These are phyloP conservation scores for Danionella dracula DNA, from an alignment of 2,797 vertebrate species.

Conservation along the genomic window DNA sequence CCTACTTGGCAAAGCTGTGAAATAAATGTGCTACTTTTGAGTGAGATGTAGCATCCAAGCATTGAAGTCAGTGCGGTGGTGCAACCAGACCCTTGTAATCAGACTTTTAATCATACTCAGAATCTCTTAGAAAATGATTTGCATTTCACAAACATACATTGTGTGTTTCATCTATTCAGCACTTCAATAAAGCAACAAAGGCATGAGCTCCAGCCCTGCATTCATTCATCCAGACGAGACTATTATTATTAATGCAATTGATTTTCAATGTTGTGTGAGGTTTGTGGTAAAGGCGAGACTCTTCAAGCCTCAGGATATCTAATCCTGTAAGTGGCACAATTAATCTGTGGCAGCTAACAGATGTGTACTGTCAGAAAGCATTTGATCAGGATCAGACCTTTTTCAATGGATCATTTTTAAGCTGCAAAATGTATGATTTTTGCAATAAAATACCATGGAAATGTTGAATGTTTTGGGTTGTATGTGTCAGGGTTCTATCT, in stretches of 20 bases:
- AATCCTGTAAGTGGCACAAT: background rate
- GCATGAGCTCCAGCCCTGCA: background rate
- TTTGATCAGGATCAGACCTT: background rate
- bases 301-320: background rate
- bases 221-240: background rate
- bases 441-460: too few relatives aligned
- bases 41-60: too few relatives aligned
- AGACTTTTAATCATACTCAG: constrained; percentile 16
- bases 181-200: background rate
- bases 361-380: background rate
- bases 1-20: too few relatives aligned
- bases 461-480: too few relatives aligned
- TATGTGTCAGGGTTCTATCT: too few relatives aligned
- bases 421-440: too few relatives aligned
- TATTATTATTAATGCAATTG: constrained; percentile 28
- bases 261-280: constrained; percentile 5
- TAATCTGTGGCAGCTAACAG: background rate
- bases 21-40: too few relatives aligned
- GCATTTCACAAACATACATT: constrained; percentile 13
- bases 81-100: too few relatives aligned
- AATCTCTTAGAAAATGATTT: background rate
- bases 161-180: background rate
- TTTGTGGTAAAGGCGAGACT: background rate
- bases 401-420: too few relatives aligned
- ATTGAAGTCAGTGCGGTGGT: constrained; percentile 6